Percentiles rank a stretch among this genome's conserved stretches.
phyloP scores from a whole-genome alignment of 2,888 invertebrate genomes.

The Morpho achilles region DNA sequence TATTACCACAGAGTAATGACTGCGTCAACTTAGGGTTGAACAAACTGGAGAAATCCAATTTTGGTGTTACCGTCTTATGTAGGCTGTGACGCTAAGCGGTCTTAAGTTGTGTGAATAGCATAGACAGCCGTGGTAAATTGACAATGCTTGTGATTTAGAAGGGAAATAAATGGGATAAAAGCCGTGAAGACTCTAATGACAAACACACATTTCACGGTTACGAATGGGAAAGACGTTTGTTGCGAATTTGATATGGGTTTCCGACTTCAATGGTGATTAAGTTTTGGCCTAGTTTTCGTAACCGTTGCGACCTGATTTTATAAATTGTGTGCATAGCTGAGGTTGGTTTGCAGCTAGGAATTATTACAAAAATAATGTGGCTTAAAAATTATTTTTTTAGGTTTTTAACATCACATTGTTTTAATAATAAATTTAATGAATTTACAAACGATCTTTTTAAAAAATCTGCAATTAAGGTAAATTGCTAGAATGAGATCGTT shows the following conservation, averaged over 20 bases:
- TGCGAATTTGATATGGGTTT: slow-evolving; percentile 56
- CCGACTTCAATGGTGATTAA: slow-evolving; percentile 35
- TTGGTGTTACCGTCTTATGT: slow-evolving; percentile 25
- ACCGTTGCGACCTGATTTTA: neutral
- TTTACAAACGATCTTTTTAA: no score
- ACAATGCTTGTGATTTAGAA: slow-evolving; percentile 71
- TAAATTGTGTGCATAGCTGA: no score
- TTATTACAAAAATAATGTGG: no score
- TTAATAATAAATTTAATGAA: no score
- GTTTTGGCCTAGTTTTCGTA: slow-evolving; percentile 6
- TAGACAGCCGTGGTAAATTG: slow-evolving; percentile 65
- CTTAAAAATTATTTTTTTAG: no score
- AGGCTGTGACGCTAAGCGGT: slow-evolving; percentile 41
- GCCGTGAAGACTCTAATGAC: slow-evolving; percentile 68
- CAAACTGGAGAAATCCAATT: slow-evolving; percentile 30
- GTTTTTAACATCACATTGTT: no score
- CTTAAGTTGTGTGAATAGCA: slow-evolving; percentile 46
- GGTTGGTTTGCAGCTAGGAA: no score
- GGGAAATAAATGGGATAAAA: slow-evolving; percentile 69
- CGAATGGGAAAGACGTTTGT: slow-evolving; percentile 52
- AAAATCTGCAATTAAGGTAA: no score
- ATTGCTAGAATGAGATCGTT: no score
- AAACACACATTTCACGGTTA: slow-evolving; percentile 72
- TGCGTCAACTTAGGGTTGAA: slow-evolving; percentile 21
- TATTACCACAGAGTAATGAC: slow-evolving; percentile 41